Conservation (phyloP, 2,888 invertebrate genomes). For the Dinocampus coccinellae region DNA sequence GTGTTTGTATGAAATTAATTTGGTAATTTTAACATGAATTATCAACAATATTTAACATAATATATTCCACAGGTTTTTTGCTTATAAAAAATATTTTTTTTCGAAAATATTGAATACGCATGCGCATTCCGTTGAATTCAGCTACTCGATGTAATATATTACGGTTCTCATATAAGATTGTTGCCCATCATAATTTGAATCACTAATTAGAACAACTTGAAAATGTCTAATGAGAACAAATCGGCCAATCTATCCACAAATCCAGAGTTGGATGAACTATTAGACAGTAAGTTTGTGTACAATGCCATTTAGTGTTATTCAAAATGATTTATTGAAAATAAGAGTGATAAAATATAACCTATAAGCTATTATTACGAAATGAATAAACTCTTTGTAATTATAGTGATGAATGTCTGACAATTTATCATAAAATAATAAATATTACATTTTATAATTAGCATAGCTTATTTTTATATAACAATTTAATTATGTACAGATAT, state of each 20-base stretch:
- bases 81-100: no score
- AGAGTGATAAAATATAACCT: conserved; percentile 6
- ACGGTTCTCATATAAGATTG: neutral
- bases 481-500: no score
- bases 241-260: conserved; percentile 69
- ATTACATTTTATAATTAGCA: neutral
- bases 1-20: no score
- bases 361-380: conserved; percentile 16
- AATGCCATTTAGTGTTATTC: conserved; percentile 21
- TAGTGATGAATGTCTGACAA: neutral
- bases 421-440: neutral
- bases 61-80: no score
- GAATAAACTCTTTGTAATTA: neutral
- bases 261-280: conserved; percentile 80
- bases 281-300: conserved; percentile 77
- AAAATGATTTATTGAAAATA: neutral
- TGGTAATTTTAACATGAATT: no score
- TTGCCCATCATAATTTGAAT: neutral
- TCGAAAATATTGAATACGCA: no score
- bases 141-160: no score
- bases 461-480: neutral
- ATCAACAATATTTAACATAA: no score
- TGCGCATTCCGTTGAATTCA: no score
- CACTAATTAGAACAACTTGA: conserved; percentile 16
- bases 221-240: conserved; percentile 62